These are phyloP conservation scores for Bellardia pandia DNA, from an alignment of 2,888 invertebrate genomes.

Conservation along the genomic window DNA sequence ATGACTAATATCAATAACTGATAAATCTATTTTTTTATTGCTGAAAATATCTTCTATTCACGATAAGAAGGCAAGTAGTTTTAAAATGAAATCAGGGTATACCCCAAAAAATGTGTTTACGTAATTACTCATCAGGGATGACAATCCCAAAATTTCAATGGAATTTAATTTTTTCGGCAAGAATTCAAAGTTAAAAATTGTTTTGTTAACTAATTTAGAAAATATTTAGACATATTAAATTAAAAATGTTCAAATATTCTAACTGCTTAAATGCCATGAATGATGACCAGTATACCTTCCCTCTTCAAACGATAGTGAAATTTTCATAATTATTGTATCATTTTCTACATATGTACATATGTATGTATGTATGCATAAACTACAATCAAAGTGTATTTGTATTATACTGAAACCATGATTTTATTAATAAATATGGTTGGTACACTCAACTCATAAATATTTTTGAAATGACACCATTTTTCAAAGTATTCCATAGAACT, in stretches of 20 bases:
- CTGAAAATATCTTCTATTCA: not conserved
- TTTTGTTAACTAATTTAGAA: no score
- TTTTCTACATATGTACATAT: not conserved
- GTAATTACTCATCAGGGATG: conserved; percentile 28
- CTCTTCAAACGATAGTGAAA: not conserved
- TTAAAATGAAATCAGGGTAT: conserved; percentile 28
- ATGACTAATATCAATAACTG: conserved; percentile 42
- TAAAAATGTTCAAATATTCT: not conserved
- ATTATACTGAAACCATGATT: conserved; percentile 20
- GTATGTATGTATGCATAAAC: not conserved
- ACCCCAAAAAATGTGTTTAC: conserved; percentile 4
- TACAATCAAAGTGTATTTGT: not conserved
- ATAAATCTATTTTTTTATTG: conserved; percentile 9
- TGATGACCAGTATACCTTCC: not conserved
- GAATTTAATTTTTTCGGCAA: not conserved
- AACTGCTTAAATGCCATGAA: not conserved
- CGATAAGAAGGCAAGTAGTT: not conserved
- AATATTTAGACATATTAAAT: no score
- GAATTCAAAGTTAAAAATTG: not conserved
- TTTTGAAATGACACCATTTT: conserved; percentile 48
- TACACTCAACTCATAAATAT: conserved; percentile 2
- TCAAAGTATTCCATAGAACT: conserved; percentile 31
- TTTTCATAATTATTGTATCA: conserved; percentile 18
- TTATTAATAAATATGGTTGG: not conserved
- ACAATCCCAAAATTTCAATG: not conserved